Evolutionary conservation across 2,113 vertebrate genomes (phyloP).

Genomic region (Callipepla squamata): DNA sequence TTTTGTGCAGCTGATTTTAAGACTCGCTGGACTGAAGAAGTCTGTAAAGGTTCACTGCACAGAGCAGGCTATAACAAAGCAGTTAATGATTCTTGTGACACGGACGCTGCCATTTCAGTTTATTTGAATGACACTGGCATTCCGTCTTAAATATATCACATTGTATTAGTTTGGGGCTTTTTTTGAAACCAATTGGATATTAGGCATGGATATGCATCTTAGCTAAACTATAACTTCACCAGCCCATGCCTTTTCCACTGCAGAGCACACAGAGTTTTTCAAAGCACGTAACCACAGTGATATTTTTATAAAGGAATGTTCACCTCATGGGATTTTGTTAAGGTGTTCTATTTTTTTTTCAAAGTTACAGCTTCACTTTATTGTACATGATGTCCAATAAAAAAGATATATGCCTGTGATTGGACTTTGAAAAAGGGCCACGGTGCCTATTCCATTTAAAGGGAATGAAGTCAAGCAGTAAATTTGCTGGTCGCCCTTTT

Average conservation of each 20-base stretch:
- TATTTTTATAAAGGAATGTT: slow-evolving; percentile 78
- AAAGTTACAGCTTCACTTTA: slow-evolving; percentile 78
- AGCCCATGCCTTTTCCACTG: slow-evolving; percentile 56
- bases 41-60: slow-evolving; percentile 48
- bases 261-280: slow-evolving; percentile 70
- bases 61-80: slow-evolving; percentile 50
- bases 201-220: slow-evolving; percentile 18
- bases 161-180: slow-evolving; percentile 20
- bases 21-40: slow-evolving; percentile 33
- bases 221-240: slow-evolving; percentile 67
- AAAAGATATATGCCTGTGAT: slow-evolving; percentile 81
- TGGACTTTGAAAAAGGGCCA: slow-evolving; percentile 79
- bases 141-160: slow-evolving; percentile 21
- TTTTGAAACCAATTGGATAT: neutral
- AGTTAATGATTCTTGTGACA: slow-evolving; percentile 49
- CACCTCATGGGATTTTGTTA: slow-evolving; percentile 72
- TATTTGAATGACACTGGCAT: slow-evolving; percentile 34
- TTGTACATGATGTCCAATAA: slow-evolving; percentile 84
- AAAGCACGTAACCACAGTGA: slow-evolving; percentile 82
- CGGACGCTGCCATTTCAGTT: slow-evolving; percentile 44
- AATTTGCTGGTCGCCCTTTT: slow-evolving; percentile 84
- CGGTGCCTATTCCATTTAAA: slow-evolving; percentile 79
- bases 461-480: slow-evolving; percentile 85
- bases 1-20: slow-evolving; percentile 3
- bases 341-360: slow-evolving; percentile 73